Base-by-base conservation (phyloP, 2,797 vertebrate genomes). In the Eulemur albifrons region DNA sequence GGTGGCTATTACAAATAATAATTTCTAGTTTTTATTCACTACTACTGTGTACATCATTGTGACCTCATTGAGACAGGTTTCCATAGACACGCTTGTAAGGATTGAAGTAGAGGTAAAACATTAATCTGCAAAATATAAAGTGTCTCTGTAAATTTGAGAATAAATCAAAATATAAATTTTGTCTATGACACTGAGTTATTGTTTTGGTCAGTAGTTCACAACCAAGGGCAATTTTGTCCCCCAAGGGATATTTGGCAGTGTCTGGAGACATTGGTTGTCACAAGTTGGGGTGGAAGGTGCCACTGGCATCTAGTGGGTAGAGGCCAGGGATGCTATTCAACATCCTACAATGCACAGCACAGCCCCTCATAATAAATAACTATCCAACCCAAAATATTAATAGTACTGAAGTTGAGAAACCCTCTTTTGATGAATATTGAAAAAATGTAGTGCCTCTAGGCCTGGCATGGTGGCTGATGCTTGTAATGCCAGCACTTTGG, bases 51-150 rank as follows among this genome's bases (percentile, higher is more conserved):
- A 83, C 30, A 69, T 82, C 69, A 54, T 18, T 23, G 25, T 93
- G 57, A 86, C n/a, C 73, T 95, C 69, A 35, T 80, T 93, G 90
- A 96, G 69, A 94, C 10, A 63, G n/a, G 40, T 94, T 91, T 95
- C 95, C 63, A 50, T 69, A 70, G 65, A 75, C 63, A 93, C 30
- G 3, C 30, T 82, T 87, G 54, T 48, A 90, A 96, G 27, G 5
- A 57, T 15, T 80, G 50, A 83, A 61, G 48, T 75, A 88, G n/a
- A 67, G 15, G 13, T 73, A 54, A 96, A 96, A 48, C 45, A 94
- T 83, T 87, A 89, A 59, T 80, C 70, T 43, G 83, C 73, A 84
- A 96, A 81, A 95, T 79, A 72, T 65, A 81, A 73, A 82, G 4
- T 81, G 30, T 65, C 43, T 94, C 43, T 43, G 61, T 85, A 85